phyloP scores from a whole-genome alignment of 1,140 invertebrate genomes.

The Drosophila melanica region DNA sequence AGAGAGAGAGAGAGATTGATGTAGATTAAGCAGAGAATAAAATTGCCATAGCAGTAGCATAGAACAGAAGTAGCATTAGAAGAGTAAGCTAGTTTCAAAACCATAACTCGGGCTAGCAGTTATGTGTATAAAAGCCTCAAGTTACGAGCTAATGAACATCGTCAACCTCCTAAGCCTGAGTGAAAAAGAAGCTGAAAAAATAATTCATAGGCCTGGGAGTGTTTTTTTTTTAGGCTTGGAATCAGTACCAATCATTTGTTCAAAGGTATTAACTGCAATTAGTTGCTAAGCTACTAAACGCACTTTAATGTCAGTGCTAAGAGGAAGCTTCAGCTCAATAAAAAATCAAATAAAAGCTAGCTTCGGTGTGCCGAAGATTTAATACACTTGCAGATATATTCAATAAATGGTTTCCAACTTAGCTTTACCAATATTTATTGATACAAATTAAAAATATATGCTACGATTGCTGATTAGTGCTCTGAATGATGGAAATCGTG shows the following conservation, averaged over 20 bases:
- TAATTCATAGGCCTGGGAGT: background rate
- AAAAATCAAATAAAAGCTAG: background rate
- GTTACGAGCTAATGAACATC: constrained; percentile 27
- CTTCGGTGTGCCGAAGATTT: background rate
- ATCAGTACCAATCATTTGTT: constrained; percentile 2
- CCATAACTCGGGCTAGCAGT: constrained; percentile 35
- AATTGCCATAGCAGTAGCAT: constrained; percentile 25
- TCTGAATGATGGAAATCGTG: no score
- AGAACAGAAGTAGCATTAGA: constrained; percentile 16
- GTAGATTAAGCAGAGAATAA: constrained; percentile 28
- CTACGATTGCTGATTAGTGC: no score
- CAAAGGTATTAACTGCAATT: background rate
- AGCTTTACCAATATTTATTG: no score
- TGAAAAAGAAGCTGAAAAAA: constrained; percentile 15
- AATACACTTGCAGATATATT: background rate
- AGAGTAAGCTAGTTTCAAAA: constrained; percentile 38
- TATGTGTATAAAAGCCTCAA: constrained; percentile 12
- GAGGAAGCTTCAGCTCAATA: background rate
- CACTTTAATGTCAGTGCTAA: constrained; percentile 26
- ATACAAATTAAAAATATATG: no score
- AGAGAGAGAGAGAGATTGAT: constrained; percentile 13
- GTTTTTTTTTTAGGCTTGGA: background rate
- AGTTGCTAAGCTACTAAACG: background rate
- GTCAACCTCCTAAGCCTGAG: background rate
- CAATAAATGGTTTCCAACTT: background rate